Evolutionary conservation across 2,113 vertebrate species (phyloP).

Genomic region (Lontra canadensis): DNA sequence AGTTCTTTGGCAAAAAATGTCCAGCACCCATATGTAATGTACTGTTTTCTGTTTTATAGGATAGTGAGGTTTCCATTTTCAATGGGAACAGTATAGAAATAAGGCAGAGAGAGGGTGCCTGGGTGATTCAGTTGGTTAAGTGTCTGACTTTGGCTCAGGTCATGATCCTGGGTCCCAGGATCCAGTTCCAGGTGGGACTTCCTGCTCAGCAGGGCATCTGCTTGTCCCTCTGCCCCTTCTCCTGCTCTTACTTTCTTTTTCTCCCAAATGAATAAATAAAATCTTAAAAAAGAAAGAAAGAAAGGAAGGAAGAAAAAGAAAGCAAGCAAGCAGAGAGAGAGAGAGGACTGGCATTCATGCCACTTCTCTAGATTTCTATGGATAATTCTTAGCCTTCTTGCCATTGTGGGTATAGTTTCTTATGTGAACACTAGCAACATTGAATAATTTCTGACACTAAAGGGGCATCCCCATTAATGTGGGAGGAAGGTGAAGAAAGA

Average conservation of each 20-base stretch:
- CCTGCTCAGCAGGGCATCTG: neutral
- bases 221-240: neutral
- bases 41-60: neutral
- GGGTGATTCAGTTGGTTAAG: neutral
- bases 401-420: neutral
- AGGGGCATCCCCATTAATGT: neutral
- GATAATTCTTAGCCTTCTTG: neutral
- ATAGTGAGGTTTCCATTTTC: conserved; percentile 21
- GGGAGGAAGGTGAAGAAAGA: neutral
- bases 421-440: neutral
- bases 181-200: neutral
- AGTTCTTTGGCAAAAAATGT: neutral
- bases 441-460: neutral
- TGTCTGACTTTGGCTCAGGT: neutral
- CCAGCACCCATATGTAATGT: neutral
- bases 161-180: neutral
- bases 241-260: neutral
- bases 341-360: neutral
- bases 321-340: too few relatives aligned
- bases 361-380: neutral
- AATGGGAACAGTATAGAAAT: conserved; percentile 41
- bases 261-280: neutral
- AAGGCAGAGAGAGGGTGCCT: neutral
- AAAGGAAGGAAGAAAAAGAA: neutral
- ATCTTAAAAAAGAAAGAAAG: neutral